Percentiles rank a stretch among this genome's conserved stretches.
These are phyloP conservation scores for Holotrichia oblita DNA, from an alignment of 1,140 invertebrate genomes.

Conservation along the genomic window DNA sequence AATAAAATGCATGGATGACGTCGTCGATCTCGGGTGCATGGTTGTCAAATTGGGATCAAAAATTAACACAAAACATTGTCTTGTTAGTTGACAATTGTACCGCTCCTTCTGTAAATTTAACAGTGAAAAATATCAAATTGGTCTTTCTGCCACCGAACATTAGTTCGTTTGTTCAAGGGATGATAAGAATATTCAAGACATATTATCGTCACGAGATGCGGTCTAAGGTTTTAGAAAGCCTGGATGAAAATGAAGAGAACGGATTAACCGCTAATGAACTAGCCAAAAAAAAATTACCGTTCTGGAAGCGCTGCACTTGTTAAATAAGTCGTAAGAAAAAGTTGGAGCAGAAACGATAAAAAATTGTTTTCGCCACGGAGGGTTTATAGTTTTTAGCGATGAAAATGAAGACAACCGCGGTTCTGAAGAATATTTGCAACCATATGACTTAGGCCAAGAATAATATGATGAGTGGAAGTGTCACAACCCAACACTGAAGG, in stretches of 20 bases:
- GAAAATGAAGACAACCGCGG: neutral
- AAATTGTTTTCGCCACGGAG: neutral
- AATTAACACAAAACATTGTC: no score
- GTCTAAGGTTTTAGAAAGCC: neutral
- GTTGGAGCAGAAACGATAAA: neutral
- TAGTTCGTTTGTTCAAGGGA: neutral
- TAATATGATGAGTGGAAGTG: neutral
- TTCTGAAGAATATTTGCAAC: neutral
- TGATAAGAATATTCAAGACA: neutral
- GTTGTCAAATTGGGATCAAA: no score
- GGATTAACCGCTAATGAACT: no score
- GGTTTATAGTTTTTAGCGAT: neutral
- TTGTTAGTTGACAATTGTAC: no score
- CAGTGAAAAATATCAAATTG: no score
- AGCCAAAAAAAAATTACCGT: no score
- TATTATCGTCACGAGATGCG: conserved; percentile 1
- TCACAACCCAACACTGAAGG: neutral
- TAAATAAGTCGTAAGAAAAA: neutral
- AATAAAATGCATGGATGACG: no score
- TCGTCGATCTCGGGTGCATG: no score
- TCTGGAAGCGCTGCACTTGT: no score
- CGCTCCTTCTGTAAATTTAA: no score
- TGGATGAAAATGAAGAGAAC: neutral
- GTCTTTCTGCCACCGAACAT: neutral
- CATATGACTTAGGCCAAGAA: neutral